Percentiles rank a stretch among this genome's conserved stretches.
These are phyloP conservation scores for Acrocephalus kingi DNA, from an alignment of 2,113 vertebrate genomes.

Conservation along the genomic window DNA sequence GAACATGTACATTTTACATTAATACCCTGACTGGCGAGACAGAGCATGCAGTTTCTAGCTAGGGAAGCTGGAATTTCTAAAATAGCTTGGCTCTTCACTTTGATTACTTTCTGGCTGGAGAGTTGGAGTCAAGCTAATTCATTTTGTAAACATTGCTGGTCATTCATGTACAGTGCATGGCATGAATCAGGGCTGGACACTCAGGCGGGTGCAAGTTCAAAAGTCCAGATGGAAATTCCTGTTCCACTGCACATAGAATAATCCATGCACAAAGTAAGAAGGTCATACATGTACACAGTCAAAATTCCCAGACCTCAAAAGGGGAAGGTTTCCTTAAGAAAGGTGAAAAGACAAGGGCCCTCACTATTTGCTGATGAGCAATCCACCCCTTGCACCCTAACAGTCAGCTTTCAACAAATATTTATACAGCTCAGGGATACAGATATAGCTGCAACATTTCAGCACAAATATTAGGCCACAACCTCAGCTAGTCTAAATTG, in stretches of 20 bases:
- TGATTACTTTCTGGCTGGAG: conserved; percentile 65
- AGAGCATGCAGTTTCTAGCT: conserved; percentile 7
- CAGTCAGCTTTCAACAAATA: conserved; percentile 43
- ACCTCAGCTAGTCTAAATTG: conserved; percentile 14
- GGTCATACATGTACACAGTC: background rate
- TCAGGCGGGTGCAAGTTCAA: conserved; percentile 28
- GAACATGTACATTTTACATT: conserved; percentile 9
- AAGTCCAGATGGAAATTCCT: conserved; percentile 27
- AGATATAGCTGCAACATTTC: conserved; percentile 19
- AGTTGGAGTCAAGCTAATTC: conserved; percentile 53
- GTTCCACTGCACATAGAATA: background rate
- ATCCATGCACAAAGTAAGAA: background rate
- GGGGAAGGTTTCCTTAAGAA: background rate
- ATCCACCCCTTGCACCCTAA: background rate
- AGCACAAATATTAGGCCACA: conserved; percentile 43
- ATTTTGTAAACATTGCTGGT: conserved; percentile 63
- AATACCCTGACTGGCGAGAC: background rate
- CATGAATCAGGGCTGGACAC: conserved; percentile 21
- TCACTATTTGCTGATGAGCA: conserved; percentile 2
- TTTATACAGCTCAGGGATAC: conserved; percentile 23
- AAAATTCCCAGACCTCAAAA: background rate
- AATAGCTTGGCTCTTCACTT: conserved; percentile 59
- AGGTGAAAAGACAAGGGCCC: background rate
- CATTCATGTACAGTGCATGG: conserved; percentile 56
- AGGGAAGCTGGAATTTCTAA: conserved; percentile 53